These are phyloP conservation scores for Hemichromis elongatus DNA, from an alignment of 2,113 vertebrate genomes.

Conservation along the genomic window DNA sequence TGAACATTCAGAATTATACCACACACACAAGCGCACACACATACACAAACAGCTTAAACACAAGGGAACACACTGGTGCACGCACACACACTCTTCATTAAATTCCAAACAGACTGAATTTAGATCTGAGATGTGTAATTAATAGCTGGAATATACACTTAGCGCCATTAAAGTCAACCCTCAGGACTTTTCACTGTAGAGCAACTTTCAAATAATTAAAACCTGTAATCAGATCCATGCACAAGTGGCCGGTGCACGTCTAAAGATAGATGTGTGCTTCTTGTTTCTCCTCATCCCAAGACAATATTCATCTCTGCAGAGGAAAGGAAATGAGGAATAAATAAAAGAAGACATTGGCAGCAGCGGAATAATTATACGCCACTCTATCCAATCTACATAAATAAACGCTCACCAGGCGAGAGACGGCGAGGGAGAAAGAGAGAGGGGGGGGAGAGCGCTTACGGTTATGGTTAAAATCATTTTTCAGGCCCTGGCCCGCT, in stretches of 20 bases:
- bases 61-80: not conserved
- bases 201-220: constrained; percentile 53
- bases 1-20: not conserved
- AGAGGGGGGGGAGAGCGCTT: not conserved
- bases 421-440: not conserved
- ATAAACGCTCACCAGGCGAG: constrained; percentile 62
- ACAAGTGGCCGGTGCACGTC: constrained; percentile 15
- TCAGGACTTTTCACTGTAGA: constrained; percentile 12
- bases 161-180: constrained; percentile 36
- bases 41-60: not conserved
- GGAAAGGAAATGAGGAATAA: constrained; percentile 66
- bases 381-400: constrained; percentile 77
- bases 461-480: constrained; percentile 71
- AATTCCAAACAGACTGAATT: constrained; percentile 15
- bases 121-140: constrained; percentile 46
- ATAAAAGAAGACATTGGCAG: constrained; percentile 72
- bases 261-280: constrained; percentile 58
- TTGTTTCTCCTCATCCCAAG: constrained; percentile 40
- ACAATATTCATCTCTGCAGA: constrained; percentile 52
- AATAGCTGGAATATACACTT: constrained; percentile 46
- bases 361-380: constrained; percentile 65
- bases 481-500: constrained; percentile 61
- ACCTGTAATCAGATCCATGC: constrained; percentile 48
- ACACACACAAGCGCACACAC: not conserved
- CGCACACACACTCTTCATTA: not conserved